Percentiles rank a stretch among this genome's conserved stretches.
These are phyloP conservation scores for Alexandromys oeconomus DNA, from an alignment of 2,797 vertebrate genomes.

Conservation along the genomic window DNA sequence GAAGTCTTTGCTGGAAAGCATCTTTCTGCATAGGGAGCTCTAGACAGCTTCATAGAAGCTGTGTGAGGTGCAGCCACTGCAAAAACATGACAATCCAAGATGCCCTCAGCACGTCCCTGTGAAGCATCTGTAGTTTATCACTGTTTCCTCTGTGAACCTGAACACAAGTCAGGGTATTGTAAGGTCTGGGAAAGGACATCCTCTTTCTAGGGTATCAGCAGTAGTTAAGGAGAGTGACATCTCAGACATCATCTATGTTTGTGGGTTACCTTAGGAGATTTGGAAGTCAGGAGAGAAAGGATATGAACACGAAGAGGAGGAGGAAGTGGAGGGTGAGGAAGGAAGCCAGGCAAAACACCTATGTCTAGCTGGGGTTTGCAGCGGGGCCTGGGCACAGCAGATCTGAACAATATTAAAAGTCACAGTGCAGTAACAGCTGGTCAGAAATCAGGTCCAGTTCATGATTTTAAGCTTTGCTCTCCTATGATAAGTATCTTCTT, in stretches of 20 bases:
- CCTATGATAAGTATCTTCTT: conserved; percentile 22
- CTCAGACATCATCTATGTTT: not conserved
- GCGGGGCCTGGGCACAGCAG: not conserved
- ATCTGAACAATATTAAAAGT: not conserved
- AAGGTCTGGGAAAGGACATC: not conserved
- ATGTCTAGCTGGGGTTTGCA: not conserved
- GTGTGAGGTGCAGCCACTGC: not conserved
- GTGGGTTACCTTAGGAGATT: not conserved
- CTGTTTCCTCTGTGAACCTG: not conserved
- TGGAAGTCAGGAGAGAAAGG: not conserved
- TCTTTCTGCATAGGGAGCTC: not conserved
- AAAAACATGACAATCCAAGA: not conserved
- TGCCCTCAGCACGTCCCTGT: not conserved
- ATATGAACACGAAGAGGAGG: not conserved
- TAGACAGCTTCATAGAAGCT: not conserved
- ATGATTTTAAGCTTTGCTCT: conserved; percentile 31
- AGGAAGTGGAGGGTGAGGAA: not conserved
- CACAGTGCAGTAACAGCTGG: not conserved
- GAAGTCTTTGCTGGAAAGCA: conserved; percentile 9
- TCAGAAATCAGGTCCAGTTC: conserved; percentile 10
- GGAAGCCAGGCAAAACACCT: not conserved
- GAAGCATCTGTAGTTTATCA: not conserved
- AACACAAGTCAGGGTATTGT: not conserved
- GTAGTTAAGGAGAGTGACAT: not conserved
- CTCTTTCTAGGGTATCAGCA: not conserved